Evolutionary conservation across 2,888 invertebrate species (phyloP).

Genomic region (Eristalis pertinax): DNA sequence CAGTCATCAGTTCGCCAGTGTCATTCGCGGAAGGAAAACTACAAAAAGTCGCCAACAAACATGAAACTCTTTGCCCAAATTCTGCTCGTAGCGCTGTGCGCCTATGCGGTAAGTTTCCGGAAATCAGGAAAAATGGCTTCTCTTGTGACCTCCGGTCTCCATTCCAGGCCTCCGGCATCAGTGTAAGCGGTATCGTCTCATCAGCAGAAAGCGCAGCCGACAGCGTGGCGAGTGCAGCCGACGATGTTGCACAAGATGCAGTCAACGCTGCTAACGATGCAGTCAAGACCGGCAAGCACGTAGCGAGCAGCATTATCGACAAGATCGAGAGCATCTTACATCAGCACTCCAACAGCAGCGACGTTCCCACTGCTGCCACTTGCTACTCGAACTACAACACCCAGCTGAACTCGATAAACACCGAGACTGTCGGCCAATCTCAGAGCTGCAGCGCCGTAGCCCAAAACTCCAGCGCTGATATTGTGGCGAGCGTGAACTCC

Average conservation of each 20-base stretch:
- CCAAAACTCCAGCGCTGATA: not conserved
- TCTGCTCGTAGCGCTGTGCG: not conserved
- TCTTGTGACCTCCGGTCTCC: not conserved
- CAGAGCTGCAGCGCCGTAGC: not conserved
- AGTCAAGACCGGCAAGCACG: not conserved
- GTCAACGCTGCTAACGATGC: not conserved
- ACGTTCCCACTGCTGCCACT: not conserved
- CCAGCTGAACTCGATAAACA: not conserved
- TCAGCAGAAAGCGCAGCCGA: not conserved
- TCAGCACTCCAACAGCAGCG: not conserved
- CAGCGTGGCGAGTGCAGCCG: not conserved
- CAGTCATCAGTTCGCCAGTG: not conserved
- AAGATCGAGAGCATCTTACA: not conserved
- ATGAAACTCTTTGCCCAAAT: not conserved
- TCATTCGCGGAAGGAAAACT: not conserved
- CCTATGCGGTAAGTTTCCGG: not conserved
- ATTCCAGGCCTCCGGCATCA: not conserved
- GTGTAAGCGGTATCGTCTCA: not conserved
- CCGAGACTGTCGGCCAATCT: not conserved
- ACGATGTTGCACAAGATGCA: not conserved
- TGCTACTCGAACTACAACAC: conserved; percentile 8
- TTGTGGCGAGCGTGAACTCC: not conserved
- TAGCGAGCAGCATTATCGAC: not conserved
- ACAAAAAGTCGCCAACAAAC: not conserved
- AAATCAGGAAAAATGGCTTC: not conserved